phyloP scores from a whole-genome alignment of 2,888 invertebrate genomes.

The Crepidodera aurea region DNA sequence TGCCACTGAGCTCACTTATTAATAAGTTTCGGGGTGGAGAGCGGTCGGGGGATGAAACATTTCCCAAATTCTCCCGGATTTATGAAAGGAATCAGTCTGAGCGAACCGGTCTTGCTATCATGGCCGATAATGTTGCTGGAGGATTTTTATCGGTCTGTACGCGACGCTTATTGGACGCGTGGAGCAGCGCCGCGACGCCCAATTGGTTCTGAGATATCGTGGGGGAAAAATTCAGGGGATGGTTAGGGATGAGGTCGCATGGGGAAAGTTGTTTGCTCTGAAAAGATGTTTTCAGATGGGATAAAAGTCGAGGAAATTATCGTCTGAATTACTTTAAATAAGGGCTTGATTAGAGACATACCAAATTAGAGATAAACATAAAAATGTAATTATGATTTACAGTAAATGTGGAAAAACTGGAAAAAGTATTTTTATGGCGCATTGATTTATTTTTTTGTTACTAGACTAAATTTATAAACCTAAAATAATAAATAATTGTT shows the following conservation, averaged over 20 bases:
- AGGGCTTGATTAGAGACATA: no score
- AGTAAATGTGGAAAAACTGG: no score
- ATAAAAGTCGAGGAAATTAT: not conserved
- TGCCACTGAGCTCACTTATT: constrained; percentile 53
- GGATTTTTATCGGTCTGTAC: constrained; percentile 64
- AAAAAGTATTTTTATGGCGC: no score
- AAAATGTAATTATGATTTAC: no score
- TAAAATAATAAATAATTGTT: no score
- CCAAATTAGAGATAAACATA: no score
- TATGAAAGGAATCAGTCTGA: constrained; percentile 58
- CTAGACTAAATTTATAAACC: no score
- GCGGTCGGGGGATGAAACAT: constrained; percentile 13
- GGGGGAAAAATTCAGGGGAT: constrained; percentile 55
- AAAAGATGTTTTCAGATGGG: not conserved
- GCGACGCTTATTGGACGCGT: constrained; percentile 59
- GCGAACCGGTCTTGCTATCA: constrained; percentile 60
- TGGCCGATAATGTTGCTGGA: constrained; percentile 63
- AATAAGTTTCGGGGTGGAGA: constrained; percentile 37
- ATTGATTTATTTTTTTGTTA: no score
- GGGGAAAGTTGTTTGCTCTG: not conserved
- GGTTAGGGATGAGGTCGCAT: constrained; percentile 1
- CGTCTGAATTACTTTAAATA: not conserved
- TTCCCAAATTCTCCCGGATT: constrained; percentile 51
- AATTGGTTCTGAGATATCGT: constrained; percentile 68
- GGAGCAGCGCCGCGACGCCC: constrained; percentile 56